A percentile compares a stretch with the other conserved stretches of the same genome.
These are phyloP conservation scores for Grapholita molesta DNA, from an alignment of 1,140 invertebrate species.

Conservation along the genomic window DNA sequence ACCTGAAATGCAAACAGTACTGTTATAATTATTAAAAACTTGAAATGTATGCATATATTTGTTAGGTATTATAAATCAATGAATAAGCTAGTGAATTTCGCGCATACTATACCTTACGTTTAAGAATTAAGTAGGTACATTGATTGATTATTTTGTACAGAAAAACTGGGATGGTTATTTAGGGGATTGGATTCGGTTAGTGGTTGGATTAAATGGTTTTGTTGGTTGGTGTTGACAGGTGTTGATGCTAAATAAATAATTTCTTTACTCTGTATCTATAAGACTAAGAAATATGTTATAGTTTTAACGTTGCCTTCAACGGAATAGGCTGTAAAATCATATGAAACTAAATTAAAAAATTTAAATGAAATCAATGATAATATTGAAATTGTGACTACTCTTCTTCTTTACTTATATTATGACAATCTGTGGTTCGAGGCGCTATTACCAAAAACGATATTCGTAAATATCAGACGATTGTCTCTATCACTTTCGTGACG, in stretches of 20 bases:
- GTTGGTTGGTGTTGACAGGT: background rate
- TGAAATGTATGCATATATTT: background rate
- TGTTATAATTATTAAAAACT: background rate
- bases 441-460: too few relatives aligned
- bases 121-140: background rate
- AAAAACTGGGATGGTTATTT: background rate
- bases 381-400: background rate
- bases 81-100: background rate
- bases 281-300: background rate
- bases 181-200: background rate
- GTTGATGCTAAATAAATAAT: background rate
- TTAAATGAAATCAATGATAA: too few relatives aligned
- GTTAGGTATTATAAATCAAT: background rate
- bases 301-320: background rate
- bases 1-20: constrained; percentile 6
- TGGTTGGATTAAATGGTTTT: background rate
- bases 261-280: background rate
- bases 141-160: background rate
- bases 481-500: too few relatives aligned
- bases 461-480: too few relatives aligned
- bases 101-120: background rate
- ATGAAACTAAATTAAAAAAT: background rate
- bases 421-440: background rate
- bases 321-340: background rate
- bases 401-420: background rate